Conservation (phyloP, 2,113 vertebrate species). For the Globicephala melas region DNA sequence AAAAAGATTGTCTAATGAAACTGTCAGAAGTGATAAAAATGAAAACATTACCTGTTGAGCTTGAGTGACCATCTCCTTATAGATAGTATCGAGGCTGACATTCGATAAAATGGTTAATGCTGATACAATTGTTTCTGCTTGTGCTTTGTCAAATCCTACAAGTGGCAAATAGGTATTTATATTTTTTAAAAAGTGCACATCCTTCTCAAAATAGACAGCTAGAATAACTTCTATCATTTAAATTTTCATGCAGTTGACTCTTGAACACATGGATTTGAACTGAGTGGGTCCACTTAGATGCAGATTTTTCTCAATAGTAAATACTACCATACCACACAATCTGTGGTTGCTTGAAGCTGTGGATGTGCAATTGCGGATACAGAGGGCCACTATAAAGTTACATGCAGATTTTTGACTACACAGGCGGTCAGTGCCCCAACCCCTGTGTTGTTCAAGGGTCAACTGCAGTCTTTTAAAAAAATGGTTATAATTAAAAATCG, state of each 20-base stretch:
- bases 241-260: neutral
- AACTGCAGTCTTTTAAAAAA: neutral
- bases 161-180: neutral
- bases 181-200: slow-evolving; percentile 8
- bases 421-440: neutral
- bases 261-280: neutral
- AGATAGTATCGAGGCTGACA: slow-evolving; percentile 93
- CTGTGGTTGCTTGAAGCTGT: neutral
- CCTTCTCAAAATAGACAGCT: neutral
- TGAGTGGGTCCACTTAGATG: neutral
- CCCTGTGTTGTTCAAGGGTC: neutral
- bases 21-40: neutral
- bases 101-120: slow-evolving; percentile 88
- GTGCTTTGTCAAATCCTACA: slow-evolving; percentile 91
- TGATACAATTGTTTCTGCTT: slow-evolving; percentile 91
- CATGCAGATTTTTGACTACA: neutral
- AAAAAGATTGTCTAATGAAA: neutral
- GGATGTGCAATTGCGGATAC: neutral
- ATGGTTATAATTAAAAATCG: neutral
- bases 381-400: neutral
- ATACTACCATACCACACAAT: neutral
- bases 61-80: slow-evolving; percentile 97
- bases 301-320: neutral
- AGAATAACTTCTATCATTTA: neutral
- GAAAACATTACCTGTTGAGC: slow-evolving; percentile 90